A percentile compares a stretch with the other conserved stretches of the same genome.
Conservation (phyloP, 92 coral and sea anemone genomes). For the Zoanthus solanderi region DNA sequence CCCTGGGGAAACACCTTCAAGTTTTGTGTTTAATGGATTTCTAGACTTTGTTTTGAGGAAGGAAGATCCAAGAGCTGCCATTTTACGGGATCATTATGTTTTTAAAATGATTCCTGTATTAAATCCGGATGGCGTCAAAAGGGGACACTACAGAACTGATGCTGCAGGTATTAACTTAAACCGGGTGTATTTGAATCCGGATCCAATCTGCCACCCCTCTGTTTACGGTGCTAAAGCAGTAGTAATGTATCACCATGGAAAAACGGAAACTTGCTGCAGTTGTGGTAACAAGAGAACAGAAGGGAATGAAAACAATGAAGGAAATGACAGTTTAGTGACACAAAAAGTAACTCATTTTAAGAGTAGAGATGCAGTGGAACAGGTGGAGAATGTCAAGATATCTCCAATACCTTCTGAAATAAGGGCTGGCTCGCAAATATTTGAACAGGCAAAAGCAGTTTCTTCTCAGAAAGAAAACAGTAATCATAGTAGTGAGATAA, state of each 20-base stretch:
- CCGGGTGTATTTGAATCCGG: slow-evolving; percentile 94
- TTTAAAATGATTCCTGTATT: slow-evolving; percentile 94
- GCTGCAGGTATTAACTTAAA: slow-evolving; percentile 92
- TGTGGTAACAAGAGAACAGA: slow-evolving; percentile 14
- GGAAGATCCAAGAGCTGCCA: slow-evolving; percentile 91
- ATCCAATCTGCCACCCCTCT: slow-evolving; percentile 84
- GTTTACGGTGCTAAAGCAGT: slow-evolving; percentile 88
- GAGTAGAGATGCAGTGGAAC: not conserved
- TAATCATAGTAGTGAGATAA: not conserved
- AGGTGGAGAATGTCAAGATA: not conserved
- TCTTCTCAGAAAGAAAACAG: not conserved
- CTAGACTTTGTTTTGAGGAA: slow-evolving; percentile 84
- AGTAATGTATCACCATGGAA: slow-evolving; percentile 73
- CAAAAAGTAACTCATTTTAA: not conserved
- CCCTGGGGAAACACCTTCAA: slow-evolving; percentile 99
- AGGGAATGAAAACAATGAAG: not conserved
- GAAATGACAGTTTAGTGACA: not conserved
- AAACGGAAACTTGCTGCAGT: slow-evolving; percentile 19
- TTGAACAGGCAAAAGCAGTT: slow-evolving; percentile 5
- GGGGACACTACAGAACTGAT: slow-evolving; percentile 97
- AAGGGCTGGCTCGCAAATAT: slow-evolving; percentile 15
- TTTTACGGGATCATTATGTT: slow-evolving; percentile 81
- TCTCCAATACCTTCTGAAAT: slow-evolving; percentile 2
- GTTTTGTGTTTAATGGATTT: slow-evolving; percentile 97
- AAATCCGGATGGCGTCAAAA: slow-evolving; percentile 98